Evolutionary conservation across 2,888 invertebrate genomes (phyloP).

Genomic region (Hypomecis punctinalis): DNA sequence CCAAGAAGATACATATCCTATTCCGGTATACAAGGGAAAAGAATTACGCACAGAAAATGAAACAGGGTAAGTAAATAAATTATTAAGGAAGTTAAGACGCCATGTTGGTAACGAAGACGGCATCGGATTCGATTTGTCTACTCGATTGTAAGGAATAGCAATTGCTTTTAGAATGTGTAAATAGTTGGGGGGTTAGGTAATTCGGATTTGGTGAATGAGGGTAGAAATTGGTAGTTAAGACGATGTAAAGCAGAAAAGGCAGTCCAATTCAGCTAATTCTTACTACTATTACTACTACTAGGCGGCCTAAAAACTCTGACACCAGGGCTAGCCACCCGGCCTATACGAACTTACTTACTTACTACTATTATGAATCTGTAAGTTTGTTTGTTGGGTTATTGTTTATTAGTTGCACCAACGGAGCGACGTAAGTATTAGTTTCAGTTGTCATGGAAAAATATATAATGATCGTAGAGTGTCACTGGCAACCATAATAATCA

Average conservation of each 20-base stretch:
- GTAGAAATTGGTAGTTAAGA: slow-evolving; percentile 1
- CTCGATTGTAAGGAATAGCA: slow-evolving; percentile 60
- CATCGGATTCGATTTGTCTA: slow-evolving; percentile 77
- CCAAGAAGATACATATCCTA: slow-evolving; percentile 68
- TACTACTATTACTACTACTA: no score
- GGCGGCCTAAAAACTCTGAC: no score
- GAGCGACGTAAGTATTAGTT: no score
- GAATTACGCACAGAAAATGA: slow-evolving; percentile 83
- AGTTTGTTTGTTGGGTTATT: no score
- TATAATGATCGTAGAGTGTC: no score
- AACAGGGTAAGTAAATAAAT: slow-evolving; percentile 79
- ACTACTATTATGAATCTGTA: no score
- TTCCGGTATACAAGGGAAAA: slow-evolving; percentile 80
- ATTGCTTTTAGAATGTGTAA: slow-evolving; percentile 77
- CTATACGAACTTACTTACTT: no score
- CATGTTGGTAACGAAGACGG: slow-evolving; percentile 74
- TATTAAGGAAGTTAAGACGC: slow-evolving; percentile 62
- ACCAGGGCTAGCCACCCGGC: no score
- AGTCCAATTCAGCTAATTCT: not conserved
- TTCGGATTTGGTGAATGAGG: slow-evolving; percentile 22
- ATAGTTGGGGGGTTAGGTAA: slow-evolving; percentile 52
- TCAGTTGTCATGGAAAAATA: no score
- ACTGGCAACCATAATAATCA: no score
- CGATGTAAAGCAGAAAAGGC: not conserved
- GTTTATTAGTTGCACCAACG: no score